A percentile compares a stretch with the other conserved stretches of the same genome.
Evolutionary conservation across 2,113 vertebrate species (phyloP).

Genomic region (Corythaeola cristata): DNA sequence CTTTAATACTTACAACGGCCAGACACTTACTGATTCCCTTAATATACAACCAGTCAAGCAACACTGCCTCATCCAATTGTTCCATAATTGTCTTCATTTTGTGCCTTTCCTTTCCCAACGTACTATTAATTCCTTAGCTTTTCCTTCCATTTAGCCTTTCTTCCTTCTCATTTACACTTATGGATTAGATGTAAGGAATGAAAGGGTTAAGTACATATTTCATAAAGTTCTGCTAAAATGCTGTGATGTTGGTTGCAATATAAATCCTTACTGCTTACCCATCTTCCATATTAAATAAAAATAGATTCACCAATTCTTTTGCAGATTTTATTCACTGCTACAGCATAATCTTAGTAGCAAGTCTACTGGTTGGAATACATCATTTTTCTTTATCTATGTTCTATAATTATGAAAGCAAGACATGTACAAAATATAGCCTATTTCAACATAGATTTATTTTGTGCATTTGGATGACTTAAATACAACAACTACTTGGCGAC

Average conservation of each 20-base stretch:
- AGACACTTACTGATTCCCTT: not conserved
- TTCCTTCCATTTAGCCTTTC: not conserved
- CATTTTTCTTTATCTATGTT: not conserved
- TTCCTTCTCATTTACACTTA: not conserved
- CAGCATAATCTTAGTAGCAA: not conserved
- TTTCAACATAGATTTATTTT: constrained; percentile 55
- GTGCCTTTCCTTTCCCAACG: not conserved
- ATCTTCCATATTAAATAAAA: not conserved
- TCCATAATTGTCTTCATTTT: not conserved
- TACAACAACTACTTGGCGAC: constrained; percentile 31
- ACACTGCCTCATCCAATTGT: not conserved
- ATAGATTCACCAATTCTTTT: not conserved
- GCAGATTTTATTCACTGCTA: not conserved
- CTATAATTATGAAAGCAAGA: constrained; percentile 11
- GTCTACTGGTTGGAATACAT: not conserved
- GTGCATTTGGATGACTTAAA: constrained; percentile 23
- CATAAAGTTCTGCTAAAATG: not conserved
- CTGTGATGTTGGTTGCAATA: not conserved
- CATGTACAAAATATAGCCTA: not conserved
- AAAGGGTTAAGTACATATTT: not conserved
- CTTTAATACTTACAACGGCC: not conserved
- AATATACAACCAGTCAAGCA: not conserved
- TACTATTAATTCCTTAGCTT: not conserved
- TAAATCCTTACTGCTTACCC: not conserved
- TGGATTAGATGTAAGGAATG: not conserved